Evolutionary conservation across 2,797 vertebrate species (phyloP).

Genomic region (Rhynchotus rufescens): DNA sequence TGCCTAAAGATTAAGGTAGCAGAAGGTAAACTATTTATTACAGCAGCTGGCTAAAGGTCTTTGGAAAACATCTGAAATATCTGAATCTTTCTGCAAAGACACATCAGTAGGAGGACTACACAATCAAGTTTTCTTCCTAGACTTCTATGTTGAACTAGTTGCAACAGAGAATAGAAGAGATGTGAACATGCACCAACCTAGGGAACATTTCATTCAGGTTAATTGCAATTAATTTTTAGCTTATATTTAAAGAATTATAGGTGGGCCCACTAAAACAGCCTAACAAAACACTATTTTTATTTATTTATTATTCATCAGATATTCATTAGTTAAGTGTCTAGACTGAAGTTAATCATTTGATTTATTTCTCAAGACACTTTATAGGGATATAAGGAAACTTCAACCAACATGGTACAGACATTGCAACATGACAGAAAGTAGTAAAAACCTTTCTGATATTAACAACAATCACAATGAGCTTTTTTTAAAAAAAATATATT

Average conservation of each 20-base stretch:
- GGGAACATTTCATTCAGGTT: neutral
- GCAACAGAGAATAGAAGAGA: neutral
- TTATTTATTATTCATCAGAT: neutral
- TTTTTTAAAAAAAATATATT: neutral
- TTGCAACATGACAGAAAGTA: neutral
- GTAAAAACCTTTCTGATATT: neutral
- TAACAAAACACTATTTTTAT: neutral
- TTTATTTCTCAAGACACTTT: neutral
- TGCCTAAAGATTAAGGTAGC: neutral
- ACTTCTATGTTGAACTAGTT: neutral
- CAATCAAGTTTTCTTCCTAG: neutral
- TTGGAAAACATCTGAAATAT: neutral
- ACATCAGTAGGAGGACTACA: neutral
- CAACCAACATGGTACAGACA: neutral
- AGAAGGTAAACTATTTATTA: neutral
- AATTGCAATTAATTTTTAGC: neutral
- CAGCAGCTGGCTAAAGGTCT: neutral
- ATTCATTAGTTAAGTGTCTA: neutral
- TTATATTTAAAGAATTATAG: neutral
- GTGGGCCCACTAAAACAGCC: neutral
- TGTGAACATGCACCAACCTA: neutral
- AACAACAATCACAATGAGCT: neutral
- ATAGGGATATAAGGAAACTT: neutral
- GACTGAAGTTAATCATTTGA: accelerated
- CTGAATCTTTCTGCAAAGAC: neutral